phyloP scores from a whole-genome alignment of 2,888 invertebrate genomes.

The Tachina lurida region DNA sequence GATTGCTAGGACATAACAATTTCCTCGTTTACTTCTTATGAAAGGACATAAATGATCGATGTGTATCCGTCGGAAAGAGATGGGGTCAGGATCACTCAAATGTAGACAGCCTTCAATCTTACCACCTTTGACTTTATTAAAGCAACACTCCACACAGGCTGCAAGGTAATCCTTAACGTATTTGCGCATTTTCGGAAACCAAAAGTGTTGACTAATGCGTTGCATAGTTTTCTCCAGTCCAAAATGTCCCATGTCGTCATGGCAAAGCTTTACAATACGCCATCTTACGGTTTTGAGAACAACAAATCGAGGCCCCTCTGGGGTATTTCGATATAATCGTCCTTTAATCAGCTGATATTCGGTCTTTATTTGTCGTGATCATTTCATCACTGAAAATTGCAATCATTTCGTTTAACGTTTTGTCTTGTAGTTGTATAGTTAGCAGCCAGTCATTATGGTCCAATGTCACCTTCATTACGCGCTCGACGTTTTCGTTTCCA shows the following conservation, averaged over 20 bases:
- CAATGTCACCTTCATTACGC: conserved; percentile 23
- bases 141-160: too few species aligned
- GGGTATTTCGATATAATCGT: background rate
- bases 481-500: background rate
- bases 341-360: conserved; percentile 53
- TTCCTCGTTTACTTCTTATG: too few species aligned
- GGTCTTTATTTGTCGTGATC: background rate
- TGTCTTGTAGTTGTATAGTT: conserved; percentile 68
- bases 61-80: too few species aligned
- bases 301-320: conserved; percentile 44
- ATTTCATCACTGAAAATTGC: background rate
- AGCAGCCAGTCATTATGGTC: conserved; percentile 60
- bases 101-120: too few species aligned
- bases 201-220: background rate
- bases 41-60: too few species aligned
- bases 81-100: too few species aligned
- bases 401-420: conserved; percentile 20
- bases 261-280: background rate
- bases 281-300: conserved; percentile 51
- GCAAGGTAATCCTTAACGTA: conserved; percentile 9
- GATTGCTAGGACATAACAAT: too few species aligned
- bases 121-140: too few species aligned
- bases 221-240: conserved; percentile 10
- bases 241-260: conserved; percentile 29
- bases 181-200: conserved; percentile 3